phyloP scores from a whole-genome alignment of 2,888 invertebrate genomes.

The Psylliodes chrysocephalus region DNA sequence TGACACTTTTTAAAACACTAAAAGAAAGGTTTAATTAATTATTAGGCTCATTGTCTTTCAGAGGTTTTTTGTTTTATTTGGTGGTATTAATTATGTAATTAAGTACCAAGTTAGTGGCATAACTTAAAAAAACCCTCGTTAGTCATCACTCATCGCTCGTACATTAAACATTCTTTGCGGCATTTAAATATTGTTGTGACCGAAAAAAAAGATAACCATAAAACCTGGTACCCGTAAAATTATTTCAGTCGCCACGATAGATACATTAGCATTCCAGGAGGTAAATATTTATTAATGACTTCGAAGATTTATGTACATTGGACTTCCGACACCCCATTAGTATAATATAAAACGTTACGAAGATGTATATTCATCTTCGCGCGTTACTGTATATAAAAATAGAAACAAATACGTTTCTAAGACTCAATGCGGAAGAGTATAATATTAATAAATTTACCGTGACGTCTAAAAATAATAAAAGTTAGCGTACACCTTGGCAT shows the following conservation, averaged over 20 bases:
- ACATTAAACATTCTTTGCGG: not conserved
- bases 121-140: no score
- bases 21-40: no score
- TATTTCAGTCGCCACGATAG: not conserved
- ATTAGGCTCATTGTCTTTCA: no score
- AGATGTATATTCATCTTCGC: conserved; percentile 10
- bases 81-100: no score
- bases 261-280: conserved; percentile 15
- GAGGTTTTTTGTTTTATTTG: no score
- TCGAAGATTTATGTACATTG: conserved; percentile 22
- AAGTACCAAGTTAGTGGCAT: no score
- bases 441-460: conserved; percentile 19
- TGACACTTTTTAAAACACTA: no score
- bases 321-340: conserved; percentile 31
- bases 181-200: no score
- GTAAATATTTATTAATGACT: conserved; percentile 27
- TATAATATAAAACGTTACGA: conserved; percentile 24
- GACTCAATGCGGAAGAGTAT: conserved; percentile 20
- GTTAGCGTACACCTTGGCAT: not conserved
- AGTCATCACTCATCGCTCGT: no score
- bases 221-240: not conserved
- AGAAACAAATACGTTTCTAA: conserved; percentile 26
- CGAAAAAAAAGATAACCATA: not conserved
- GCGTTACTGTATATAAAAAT: conserved; percentile 18
- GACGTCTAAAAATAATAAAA: conserved; percentile 9